Base-by-base conservation (phyloP, 2,113 vertebrate species). In the Maccullochella peelii region DNA sequence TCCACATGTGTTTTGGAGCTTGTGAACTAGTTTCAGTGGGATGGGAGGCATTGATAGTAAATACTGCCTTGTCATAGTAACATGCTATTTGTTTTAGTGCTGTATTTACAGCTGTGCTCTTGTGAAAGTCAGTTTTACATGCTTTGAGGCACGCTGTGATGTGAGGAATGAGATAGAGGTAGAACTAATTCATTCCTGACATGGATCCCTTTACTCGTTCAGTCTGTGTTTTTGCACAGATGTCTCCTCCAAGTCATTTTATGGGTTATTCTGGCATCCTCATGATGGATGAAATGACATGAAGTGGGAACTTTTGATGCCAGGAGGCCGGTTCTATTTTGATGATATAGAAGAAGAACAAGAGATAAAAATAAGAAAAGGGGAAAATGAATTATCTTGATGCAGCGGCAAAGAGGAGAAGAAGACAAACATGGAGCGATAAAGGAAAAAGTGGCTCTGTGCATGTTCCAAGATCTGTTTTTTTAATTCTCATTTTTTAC, bases 1-100 rank as follows among this genome's bases (percentile, higher is more conserved):
- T 79, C 44, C 80, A 87, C 79, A 70, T 86, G 73, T 93, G 85
- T 85, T 92, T 83, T 77, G 65, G 62, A 49, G 42, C 84, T 82
- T 82, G 84, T 88, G 78, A 85, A 85, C 82, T 71, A 8, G 69
- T 76, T 83, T 66, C 58, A 79, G 62, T 36, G 15, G 58, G 14
- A 86, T 16, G 70, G 40, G 44, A 86, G 69, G 68, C 62, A 54
- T 0, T 33, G 62, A 73, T 74, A 77, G 54, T 82, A 89, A 84
- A 86, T 79, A 67, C 52, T 59, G 63, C 5, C 73, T 80, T 90
- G 79, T 79, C 80, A 72, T 58, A 80, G 82, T 59, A 78, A 86
- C 61, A 40, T 62, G n/a, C 57, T 58, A 20, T 79, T 82, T 83
- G 76, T 77, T 77, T 84, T 57, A 76, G 78, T 36, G 59, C 61